Evolutionary conservation across 1,140 invertebrate species (phyloP), one percentile per base, ranked within the genome.

Genomic region (Lordiphosa stackelbergi): DNA sequence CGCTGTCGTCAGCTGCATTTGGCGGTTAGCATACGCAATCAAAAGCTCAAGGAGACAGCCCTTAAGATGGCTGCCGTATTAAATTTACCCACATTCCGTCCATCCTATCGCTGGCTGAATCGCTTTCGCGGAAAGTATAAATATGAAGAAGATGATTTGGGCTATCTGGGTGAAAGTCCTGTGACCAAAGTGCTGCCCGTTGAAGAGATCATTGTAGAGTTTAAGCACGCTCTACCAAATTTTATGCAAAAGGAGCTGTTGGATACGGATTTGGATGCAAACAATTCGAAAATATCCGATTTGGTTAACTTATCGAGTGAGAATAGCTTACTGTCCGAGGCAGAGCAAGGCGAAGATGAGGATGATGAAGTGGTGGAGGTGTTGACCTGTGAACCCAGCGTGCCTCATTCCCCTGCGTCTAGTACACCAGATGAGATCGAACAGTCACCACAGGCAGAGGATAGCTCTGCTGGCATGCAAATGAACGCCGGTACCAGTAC

Each of bases 151-250:
- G 77, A 78, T 5, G 85, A 86, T 35, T 41, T 86, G 58, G 85
- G 79, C 5, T 73, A 69, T 24, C 62, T 57, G 11, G 71, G 70
- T 9, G 7, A 46, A 3, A 48, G 45, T 51, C 51, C 69, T 7
- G 16, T 83, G 0, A 19, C 38, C 1, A 65, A 63, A 11, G 64
- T 62, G 9, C 31, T 86, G 13, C 64, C 79, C 0, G 75, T 86
- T 13, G 85, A 86, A 12, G 79, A 86, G 38, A 86, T 86, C 7
- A 86, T 86, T 31, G 78, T 86, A 3, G 85, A 86, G 54, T 86
- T 74, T 19, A 86, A 85, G 47, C 65, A 79, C 16, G 54, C 73
- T 0, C 28, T 86, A 42, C 85, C 85, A 2, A 86, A 85, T 59
- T 86, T 86, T 10, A 86, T 86, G 85, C 85, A 86, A 43, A 77